Conservation (phyloP, 1,140 invertebrate genomes). For the Alviniconcha marisindica region DNA sequence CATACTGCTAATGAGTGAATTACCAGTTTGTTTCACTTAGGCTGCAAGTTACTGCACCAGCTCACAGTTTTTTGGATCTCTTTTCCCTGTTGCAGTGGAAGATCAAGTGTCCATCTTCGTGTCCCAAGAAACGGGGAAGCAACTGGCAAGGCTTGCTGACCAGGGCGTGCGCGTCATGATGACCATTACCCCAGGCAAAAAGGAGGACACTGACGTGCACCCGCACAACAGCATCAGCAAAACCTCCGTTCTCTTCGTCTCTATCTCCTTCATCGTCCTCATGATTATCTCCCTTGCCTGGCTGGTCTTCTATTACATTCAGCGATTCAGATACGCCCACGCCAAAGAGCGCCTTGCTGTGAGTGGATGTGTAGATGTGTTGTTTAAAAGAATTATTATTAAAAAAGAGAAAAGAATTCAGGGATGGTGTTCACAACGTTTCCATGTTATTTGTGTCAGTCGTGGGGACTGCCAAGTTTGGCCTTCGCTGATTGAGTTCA, state of each 20-base stretch:
- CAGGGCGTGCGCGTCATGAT: constrained; percentile 82
- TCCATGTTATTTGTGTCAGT: not conserved
- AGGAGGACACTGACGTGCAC: not conserved
- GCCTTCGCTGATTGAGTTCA: no score
- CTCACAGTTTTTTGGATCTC: no score
- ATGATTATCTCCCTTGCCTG: constrained; percentile 96
- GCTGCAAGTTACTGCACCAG: no score
- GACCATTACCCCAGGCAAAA: constrained; percentile 80
- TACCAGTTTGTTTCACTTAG: no score
- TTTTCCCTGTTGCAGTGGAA: constrained; percentile 67
- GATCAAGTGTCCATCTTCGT: constrained; percentile 88
- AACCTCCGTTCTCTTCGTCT: constrained; percentile 91
- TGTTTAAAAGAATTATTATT: no score
- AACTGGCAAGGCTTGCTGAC: constrained; percentile 83
- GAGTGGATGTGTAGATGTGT: constrained; percentile 73
- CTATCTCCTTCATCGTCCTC: constrained; percentile 94
- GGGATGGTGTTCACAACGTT: not conserved
- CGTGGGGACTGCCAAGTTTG: not conserved
- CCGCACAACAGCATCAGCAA: constrained; percentile 67
- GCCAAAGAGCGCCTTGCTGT: constrained; percentile 88
- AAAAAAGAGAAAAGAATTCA: not conserved
- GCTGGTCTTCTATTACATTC: constrained; percentile 96
- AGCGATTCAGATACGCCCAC: constrained; percentile 93
- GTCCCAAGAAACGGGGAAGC: constrained; percentile 84
- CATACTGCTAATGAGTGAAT: no score